These are phyloP conservation scores for Tiliacea citrago DNA, from an alignment of 2,888 invertebrate genomes.

Conservation along the genomic window DNA sequence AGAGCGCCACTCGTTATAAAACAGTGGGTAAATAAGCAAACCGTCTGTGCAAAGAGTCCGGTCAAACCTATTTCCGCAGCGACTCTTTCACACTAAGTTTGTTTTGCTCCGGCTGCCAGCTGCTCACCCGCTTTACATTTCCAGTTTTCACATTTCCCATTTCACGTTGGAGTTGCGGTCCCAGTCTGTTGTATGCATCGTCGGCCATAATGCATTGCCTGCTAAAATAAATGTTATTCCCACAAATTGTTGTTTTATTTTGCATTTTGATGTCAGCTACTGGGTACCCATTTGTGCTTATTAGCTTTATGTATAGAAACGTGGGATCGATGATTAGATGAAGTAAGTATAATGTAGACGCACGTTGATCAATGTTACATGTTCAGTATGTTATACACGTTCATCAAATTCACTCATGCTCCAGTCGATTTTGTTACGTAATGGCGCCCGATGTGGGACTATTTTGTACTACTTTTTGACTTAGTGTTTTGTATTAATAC, in stretches of 20 bases:
- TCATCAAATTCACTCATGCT: conserved; percentile 55
- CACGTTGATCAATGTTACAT: conserved; percentile 56
- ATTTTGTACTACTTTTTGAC: conserved; percentile 21
- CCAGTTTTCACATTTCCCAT: conserved; percentile 78
- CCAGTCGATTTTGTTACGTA: conserved; percentile 61
- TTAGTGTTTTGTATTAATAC: conserved; percentile 3
- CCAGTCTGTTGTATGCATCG: conserved; percentile 76
- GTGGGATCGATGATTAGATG: conserved; percentile 67
- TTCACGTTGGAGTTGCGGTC: conserved; percentile 71
- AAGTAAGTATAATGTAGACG: conserved; percentile 62
- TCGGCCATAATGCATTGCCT: conserved; percentile 76
- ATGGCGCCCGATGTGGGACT: conserved; percentile 66
- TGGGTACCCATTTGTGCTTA: conserved; percentile 66
- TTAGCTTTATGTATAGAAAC: conserved; percentile 67
- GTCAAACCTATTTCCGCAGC: conserved; percentile 75
- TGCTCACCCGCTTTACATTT: conserved; percentile 80
- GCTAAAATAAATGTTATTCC: conserved; percentile 86
- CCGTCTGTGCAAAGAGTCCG: conserved; percentile 72
- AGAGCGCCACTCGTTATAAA: conserved; percentile 62
- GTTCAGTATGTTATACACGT: conserved; percentile 45
- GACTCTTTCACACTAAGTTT: conserved; percentile 76
- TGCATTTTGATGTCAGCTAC: conserved; percentile 77
- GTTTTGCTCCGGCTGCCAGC: conserved; percentile 76
- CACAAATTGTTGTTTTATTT: conserved; percentile 87
- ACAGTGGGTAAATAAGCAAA: conserved; percentile 73